Evolutionary conservation across 2,113 vertebrate species (phyloP).

Genomic region (Antigone vipio): DNA sequence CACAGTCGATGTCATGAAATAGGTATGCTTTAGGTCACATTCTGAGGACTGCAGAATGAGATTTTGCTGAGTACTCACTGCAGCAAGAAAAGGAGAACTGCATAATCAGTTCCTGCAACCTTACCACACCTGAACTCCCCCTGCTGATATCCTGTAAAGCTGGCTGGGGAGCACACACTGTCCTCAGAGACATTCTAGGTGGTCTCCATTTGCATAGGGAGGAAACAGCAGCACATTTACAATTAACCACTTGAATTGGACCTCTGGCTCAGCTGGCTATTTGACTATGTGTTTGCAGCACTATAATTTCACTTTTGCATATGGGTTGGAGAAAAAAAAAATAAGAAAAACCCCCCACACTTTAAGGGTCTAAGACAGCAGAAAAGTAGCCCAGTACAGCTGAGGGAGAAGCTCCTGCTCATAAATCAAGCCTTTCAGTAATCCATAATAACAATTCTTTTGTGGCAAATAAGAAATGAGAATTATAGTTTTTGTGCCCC

Average conservation of each 20-base stretch:
- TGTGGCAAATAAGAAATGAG: neutral
- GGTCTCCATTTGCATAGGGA: neutral
- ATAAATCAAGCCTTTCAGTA: neutral
- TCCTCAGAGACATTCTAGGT: neutral
- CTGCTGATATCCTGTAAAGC: neutral
- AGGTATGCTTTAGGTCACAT: neutral
- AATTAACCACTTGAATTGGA: neutral
- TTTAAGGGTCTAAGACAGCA: neutral
- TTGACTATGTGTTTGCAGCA: neutral
- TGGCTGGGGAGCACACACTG: neutral
- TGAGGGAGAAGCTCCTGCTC: neutral
- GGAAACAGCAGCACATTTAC: neutral
- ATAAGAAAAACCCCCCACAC: neutral
- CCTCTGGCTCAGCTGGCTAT: neutral
- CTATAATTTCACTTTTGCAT: neutral
- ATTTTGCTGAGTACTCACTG: neutral
- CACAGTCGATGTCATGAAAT: neutral
- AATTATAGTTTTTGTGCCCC: neutral
- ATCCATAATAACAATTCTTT: constrained; percentile 7
- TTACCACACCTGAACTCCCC: neutral
- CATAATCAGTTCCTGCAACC: neutral
- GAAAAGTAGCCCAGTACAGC: neutral
- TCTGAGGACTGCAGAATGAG: neutral
- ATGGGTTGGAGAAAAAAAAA: neutral
- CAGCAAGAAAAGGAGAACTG: neutral